phyloP scores from a whole-genome alignment of 2,797 vertebrate genomes.

The Takifugu rubripes region DNA sequence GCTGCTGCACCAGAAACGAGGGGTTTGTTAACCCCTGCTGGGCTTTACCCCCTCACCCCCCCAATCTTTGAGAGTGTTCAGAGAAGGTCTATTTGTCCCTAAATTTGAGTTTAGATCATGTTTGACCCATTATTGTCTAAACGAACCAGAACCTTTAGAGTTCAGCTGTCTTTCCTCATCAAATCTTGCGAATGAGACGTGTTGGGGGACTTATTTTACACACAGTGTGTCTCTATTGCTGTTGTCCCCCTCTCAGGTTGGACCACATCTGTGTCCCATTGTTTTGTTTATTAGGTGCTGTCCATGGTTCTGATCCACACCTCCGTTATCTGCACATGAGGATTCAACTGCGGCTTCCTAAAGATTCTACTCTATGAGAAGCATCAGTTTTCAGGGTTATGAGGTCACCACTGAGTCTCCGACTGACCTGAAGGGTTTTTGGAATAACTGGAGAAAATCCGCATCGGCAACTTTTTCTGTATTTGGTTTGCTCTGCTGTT shows the following conservation, averaged over 20 bases:
- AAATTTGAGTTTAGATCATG: neutral
- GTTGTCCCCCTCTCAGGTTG: too few relatives aligned
- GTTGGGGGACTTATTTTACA: neutral
- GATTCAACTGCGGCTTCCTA: neutral
- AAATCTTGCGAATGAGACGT: neutral
- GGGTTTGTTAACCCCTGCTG: conserved; percentile 55
- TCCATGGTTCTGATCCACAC: conserved; percentile 56
- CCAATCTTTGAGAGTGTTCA: conserved; percentile 3
- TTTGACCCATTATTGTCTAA: too few relatives aligned
- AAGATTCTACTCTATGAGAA: neutral
- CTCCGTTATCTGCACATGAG: neutral
- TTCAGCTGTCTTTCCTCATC: neutral
- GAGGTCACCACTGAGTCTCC: too few relatives aligned
- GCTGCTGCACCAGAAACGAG: conserved; percentile 52
- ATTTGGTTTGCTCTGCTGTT: neutral
- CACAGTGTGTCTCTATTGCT: neutral
- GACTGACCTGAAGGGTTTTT: neutral
- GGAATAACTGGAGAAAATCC: neutral
- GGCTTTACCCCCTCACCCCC: conserved; percentile 25
- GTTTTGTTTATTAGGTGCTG: conserved; percentile 52
- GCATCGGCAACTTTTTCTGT: too few relatives aligned
- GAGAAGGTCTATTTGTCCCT: too few relatives aligned
- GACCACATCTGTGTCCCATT: neutral
- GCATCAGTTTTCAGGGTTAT: too few relatives aligned
- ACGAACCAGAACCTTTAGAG: too few relatives aligned